A percentile compares a stretch with the other conserved stretches of the same genome.
These are phyloP conservation scores for Athetis lepigone DNA, from an alignment of 2,888 invertebrate species.

Conservation along the genomic window DNA sequence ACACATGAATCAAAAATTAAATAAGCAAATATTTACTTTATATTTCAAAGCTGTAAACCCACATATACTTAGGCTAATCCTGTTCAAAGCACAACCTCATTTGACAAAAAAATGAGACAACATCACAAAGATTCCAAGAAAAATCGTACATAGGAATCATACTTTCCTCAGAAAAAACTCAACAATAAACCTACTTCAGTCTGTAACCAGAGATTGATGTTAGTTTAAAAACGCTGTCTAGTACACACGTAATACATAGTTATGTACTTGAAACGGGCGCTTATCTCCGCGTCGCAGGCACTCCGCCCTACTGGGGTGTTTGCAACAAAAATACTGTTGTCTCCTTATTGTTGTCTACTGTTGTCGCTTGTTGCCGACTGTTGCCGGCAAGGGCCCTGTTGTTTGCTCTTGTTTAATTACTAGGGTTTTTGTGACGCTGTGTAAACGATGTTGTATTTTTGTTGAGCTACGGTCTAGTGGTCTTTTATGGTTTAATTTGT, in stretches of 20 bases:
- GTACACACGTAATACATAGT: slow-evolving; percentile 57
- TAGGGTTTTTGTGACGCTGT: slow-evolving; percentile 76
- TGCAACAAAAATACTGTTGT: slow-evolving; percentile 87
- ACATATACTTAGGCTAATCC: not conserved
- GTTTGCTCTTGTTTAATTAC: slow-evolving; percentile 85
- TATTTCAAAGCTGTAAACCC: no score
- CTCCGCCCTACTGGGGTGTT: slow-evolving; percentile 72
- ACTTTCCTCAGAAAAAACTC: slow-evolving; percentile 14
- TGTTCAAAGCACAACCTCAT: not conserved
- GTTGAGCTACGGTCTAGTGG: slow-evolving; percentile 61
- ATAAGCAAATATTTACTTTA: no score
- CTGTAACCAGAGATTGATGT: slow-evolving; percentile 56
- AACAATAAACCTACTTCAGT: slow-evolving; percentile 38
- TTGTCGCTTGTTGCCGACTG: slow-evolving; percentile 69
- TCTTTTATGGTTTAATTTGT: slow-evolving; percentile 28
- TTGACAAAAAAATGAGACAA: slow-evolving; percentile 21
- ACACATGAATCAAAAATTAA: no score
- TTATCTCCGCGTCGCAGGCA: slow-evolving; percentile 84
- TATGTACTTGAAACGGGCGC: slow-evolving; percentile 66
- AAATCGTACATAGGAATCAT: slow-evolving; percentile 20
- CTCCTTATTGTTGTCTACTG: slow-evolving; percentile 75
- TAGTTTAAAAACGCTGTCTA: slow-evolving; percentile 63
- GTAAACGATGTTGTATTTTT: slow-evolving; percentile 68
- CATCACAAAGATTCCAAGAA: slow-evolving; percentile 21
- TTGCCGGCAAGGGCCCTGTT: slow-evolving; percentile 76